Conservation (phyloP, 2,797 vertebrate genomes). For the Gallinago nigripennis region DNA sequence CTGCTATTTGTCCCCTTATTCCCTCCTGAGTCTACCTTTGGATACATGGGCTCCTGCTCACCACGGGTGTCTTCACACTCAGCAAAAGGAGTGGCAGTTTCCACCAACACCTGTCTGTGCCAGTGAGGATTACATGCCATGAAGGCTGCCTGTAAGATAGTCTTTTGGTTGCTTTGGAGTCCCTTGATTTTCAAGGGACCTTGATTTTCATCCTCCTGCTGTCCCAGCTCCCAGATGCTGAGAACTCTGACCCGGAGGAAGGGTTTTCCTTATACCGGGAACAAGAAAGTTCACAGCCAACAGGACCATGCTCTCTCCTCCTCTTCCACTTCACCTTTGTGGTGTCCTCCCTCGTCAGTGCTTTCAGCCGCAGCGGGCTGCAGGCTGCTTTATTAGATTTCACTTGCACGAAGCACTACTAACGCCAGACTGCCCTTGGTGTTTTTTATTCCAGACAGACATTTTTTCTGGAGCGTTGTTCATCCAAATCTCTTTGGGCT, state of each 20-base stretch:
- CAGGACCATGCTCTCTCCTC: background rate
- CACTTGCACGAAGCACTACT: background rate
- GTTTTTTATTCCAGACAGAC: slow-evolving; percentile 81
- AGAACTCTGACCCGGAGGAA: background rate
- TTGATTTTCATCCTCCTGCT: background rate
- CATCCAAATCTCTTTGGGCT: slow-evolving; percentile 89
- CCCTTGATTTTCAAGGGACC: fast-evolving
- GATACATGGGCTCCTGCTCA: background rate
- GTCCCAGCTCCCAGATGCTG: background rate
- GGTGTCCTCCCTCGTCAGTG: background rate
- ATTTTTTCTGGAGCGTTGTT: slow-evolving; percentile 92
- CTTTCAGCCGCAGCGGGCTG: background rate
- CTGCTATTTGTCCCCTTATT: background rate
- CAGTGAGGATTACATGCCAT: background rate
- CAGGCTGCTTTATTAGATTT: slow-evolving; percentile 38
- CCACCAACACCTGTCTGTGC: background rate
- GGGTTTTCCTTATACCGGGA: background rate
- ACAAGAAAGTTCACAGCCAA: background rate
- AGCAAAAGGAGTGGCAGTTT: background rate
- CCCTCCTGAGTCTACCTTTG: background rate
- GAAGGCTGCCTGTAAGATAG: background rate
- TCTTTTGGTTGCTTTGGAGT: background rate
- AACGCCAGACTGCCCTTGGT: background rate
- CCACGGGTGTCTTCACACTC: background rate
- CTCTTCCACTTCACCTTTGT: background rate